Percentiles rank a stretch among this genome's conserved stretches.
Evolutionary conservation across 1,140 invertebrate genomes (phyloP).

Genomic region (Pentalonia nigronervosa): DNA sequence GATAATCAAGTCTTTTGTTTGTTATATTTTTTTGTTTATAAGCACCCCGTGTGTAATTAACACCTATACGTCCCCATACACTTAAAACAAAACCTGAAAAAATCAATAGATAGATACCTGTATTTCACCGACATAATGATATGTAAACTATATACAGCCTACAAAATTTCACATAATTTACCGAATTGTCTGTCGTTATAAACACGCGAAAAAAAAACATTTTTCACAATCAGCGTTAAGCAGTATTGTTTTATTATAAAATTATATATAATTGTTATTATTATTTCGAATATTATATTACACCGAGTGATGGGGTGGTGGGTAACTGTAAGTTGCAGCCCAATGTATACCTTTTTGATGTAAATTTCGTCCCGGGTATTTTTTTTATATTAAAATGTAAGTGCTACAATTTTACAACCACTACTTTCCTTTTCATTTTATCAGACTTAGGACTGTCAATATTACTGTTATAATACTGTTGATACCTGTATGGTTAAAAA

Average conservation of each 20-base stretch:
- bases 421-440: too few relatives aligned
- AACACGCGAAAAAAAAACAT: not conserved
- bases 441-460: too few relatives aligned
- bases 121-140: too few relatives aligned
- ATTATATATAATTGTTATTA: not conserved
- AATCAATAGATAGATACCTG: not conserved
- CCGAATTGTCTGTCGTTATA: not conserved
- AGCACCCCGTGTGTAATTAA: not conserved
- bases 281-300: not conserved
- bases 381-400: too few relatives aligned
- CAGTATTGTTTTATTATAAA: not conserved
- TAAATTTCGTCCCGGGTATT: too few relatives aligned
- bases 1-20: constrained; percentile 41
- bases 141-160: too few relatives aligned
- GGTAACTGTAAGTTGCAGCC: too few relatives aligned
- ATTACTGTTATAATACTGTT: too few relatives aligned
- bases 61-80: not conserved
- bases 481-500: too few relatives aligned
- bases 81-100: not conserved
- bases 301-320: not conserved
- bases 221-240: not conserved
- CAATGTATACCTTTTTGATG: too few relatives aligned
- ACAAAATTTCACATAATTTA: not conserved
- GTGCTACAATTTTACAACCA: too few relatives aligned
- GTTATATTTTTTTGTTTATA: not conserved